A percentile compares a stretch with the other conserved stretches of the same genome.
Conservation (phyloP, 2,888 invertebrate species). For the Philereme transversata region DNA sequence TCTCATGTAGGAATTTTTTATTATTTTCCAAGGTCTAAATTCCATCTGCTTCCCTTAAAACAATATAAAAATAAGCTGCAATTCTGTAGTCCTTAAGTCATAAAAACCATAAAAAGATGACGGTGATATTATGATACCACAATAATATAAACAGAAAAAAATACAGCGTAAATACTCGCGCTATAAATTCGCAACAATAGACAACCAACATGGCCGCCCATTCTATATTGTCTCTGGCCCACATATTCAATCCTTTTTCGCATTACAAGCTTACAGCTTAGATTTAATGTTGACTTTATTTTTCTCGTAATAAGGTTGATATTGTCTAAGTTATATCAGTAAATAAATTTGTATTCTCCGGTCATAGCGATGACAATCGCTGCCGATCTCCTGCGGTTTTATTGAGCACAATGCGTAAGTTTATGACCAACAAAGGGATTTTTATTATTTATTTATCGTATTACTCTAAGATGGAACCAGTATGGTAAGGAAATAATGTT, state of each 20-base stretch:
- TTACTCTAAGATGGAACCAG: constrained; percentile 15
- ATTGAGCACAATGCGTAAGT: constrained; percentile 54
- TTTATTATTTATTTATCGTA: constrained; percentile 43
- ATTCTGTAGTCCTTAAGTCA: constrained; percentile 17
- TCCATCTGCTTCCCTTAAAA: too few relatives aligned
- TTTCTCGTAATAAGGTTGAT: constrained; percentile 31
- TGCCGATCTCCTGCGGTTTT: constrained; percentile 61
- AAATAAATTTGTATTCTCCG: constrained; percentile 50
- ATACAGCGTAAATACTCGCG: constrained; percentile 59
- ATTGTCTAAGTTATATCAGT: constrained; percentile 29
- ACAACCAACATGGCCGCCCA: constrained; percentile 73
- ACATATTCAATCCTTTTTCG: constrained; percentile 56
- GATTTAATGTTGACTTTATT: constrained; percentile 28
- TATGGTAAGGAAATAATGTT: constrained; percentile 2
- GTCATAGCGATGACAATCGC: constrained; percentile 63
- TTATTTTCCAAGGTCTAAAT: too few relatives aligned
- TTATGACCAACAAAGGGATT: constrained; percentile 42
- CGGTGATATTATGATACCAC: constrained; percentile 39
- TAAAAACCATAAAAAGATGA: constrained; percentile 33
- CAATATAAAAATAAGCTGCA: not conserved
- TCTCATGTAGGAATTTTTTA: too few relatives aligned
- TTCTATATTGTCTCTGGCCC: constrained; percentile 74
- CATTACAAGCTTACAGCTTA: constrained; percentile 31
- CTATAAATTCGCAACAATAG: constrained; percentile 73
- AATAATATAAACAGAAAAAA: constrained; percentile 44